phyloP scores from a whole-genome alignment of 1,140 invertebrate genomes.

The Vanessa atalanta region DNA sequence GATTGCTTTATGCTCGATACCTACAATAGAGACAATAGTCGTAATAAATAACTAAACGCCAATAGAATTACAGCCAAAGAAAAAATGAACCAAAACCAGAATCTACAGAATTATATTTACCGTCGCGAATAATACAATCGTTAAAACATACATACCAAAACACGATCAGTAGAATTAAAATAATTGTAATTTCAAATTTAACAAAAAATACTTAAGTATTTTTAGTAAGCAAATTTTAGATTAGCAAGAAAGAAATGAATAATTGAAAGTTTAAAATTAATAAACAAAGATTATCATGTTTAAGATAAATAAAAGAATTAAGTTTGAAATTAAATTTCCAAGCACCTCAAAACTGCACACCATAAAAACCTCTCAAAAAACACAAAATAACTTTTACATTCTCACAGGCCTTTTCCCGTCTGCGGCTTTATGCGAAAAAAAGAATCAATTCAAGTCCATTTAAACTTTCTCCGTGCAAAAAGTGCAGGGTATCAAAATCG shows the following conservation, averaged over 20 bases:
- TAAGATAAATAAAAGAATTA: not conserved
- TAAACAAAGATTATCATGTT: not conserved
- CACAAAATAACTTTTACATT: slow-evolving; percentile 27
- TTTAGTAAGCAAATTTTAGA: no score
- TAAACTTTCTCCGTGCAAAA: slow-evolving; percentile 41
- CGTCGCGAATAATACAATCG: no score
- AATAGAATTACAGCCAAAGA: slow-evolving; percentile 25
- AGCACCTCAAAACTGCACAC: slow-evolving; percentile 12
- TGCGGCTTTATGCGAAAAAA: slow-evolving; percentile 31
- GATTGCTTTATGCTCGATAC: slow-evolving; percentile 47
- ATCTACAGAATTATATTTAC: not conserved
- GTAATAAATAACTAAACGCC: slow-evolving; percentile 47
- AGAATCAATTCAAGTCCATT: slow-evolving; percentile 29
- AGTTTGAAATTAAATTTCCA: slow-evolving; percentile 1
- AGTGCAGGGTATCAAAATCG: slow-evolving; percentile 39
- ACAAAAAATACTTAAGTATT: no score
- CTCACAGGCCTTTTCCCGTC: slow-evolving; percentile 33
- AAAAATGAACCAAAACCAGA: not conserved
- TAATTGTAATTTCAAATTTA: no score
- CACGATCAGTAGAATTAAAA: no score
- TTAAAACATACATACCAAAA: no score
- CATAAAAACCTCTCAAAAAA: slow-evolving; percentile 23
- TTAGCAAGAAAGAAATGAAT: not conserved
- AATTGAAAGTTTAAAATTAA: not conserved
- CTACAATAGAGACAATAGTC: slow-evolving; percentile 41